phyloP scores from a whole-genome alignment of 1,140 invertebrate species.

The Venturia canescens region DNA sequence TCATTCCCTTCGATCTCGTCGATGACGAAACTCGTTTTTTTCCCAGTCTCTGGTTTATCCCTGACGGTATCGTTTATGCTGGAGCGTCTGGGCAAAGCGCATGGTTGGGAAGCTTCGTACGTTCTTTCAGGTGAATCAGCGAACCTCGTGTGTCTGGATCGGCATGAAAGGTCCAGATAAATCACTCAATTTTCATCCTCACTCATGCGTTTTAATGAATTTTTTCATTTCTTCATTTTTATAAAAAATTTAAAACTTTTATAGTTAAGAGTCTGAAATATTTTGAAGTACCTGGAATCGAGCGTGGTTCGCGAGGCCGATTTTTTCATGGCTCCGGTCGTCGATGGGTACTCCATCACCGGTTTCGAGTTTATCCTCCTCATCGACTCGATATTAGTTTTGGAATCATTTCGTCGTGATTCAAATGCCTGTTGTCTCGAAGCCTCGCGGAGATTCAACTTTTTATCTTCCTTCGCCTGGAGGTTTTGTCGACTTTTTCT shows the following conservation, averaged over 20 bases:
- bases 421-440: conserved; percentile 54
- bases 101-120: conserved; percentile 29
- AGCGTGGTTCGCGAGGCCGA: conserved; percentile 59
- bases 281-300: conserved; percentile 57
- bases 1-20: conserved; percentile 47
- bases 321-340: conserved; percentile 51
- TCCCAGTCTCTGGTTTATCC: conserved; percentile 42
- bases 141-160: conserved; percentile 59
- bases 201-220: background rate
- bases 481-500: conserved; percentile 54
- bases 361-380: conserved; percentile 48
- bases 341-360: conserved; percentile 45
- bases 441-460: conserved; percentile 51
- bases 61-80: conserved; percentile 56
- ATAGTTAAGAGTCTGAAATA: background rate
- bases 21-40: conserved; percentile 61
- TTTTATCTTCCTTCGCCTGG: conserved; percentile 53
- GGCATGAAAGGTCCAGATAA: too few relatives aligned
- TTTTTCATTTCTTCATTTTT: background rate
- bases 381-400: conserved; percentile 48
- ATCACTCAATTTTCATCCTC: background rate
- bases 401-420: conserved; percentile 57
- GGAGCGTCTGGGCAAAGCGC: conserved; percentile 46
- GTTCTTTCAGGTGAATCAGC: conserved; percentile 50
- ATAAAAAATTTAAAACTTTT: background rate